Evolutionary conservation across 2,797 vertebrate genomes (phyloP).

Genomic region (Trematomus bernacchii): DNA sequence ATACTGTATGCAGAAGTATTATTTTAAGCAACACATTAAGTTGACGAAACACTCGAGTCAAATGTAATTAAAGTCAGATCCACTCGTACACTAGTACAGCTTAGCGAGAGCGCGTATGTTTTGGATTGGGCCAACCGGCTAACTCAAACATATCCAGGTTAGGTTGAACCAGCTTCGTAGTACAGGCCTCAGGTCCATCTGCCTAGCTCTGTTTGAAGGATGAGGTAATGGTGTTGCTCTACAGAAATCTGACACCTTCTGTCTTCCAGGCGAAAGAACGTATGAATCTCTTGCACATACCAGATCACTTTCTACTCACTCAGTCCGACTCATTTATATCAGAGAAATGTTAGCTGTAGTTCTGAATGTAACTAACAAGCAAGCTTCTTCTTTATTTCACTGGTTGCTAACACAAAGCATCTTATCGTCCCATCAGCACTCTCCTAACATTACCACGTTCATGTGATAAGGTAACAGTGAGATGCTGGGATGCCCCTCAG

Average conservation of each 20-base stretch:
- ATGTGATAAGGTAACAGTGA: constrained; percentile 24
- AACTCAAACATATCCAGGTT: too few relatives aligned
- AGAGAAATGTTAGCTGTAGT: neutral
- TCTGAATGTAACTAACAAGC: neutral
- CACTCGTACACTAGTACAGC: too few relatives aligned
- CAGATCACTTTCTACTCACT: neutral
- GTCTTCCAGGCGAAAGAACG: too few relatives aligned
- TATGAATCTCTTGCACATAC: neutral
- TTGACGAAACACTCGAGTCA: too few relatives aligned
- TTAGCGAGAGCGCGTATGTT: too few relatives aligned
- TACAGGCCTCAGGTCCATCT: constrained; percentile 71
- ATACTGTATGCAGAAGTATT: too few relatives aligned
- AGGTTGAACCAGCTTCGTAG: too few relatives aligned
- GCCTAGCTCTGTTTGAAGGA: constrained; percentile 63
- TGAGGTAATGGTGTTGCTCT: constrained; percentile 78
- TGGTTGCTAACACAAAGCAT: constrained; percentile 28
- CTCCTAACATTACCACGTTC: constrained; percentile 23
- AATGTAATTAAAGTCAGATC: too few relatives aligned
- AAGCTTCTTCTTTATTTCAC: constrained; percentile 21
- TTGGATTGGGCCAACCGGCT: too few relatives aligned
- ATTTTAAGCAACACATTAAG: too few relatives aligned
- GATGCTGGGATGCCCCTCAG: constrained; percentile 14
- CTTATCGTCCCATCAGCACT: constrained; percentile 16
- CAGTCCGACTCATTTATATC: neutral
- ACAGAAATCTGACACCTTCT: constrained; percentile 48